These are phyloP conservation scores for Patella vulgata DNA, from an alignment of 1,140 invertebrate genomes.

Conservation along the genomic window DNA sequence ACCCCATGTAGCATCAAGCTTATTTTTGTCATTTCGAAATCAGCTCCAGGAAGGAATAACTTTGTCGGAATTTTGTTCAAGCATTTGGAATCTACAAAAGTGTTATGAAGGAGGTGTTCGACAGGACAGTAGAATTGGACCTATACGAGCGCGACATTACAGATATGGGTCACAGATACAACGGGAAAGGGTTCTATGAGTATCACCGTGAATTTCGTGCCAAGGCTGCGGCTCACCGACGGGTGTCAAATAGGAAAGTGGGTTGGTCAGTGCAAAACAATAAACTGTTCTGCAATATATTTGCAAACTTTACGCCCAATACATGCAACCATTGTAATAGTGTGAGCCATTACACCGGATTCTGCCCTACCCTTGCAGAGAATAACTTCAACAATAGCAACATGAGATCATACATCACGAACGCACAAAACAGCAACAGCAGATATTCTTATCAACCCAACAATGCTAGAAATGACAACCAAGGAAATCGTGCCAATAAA, in stretches of 20 bases:
- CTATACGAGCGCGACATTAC: slow-evolving; percentile 17
- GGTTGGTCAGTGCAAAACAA: slow-evolving; percentile 4
- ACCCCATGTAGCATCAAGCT: no score
- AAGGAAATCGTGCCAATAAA: neutral
- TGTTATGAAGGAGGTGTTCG: slow-evolving; percentile 7
- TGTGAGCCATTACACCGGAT: neutral
- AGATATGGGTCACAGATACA: slow-evolving; percentile 7
- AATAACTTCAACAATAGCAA: no score
- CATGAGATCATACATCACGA: no score
- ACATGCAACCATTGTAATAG: neutral
- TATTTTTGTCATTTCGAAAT: no score
- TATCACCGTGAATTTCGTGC: slow-evolving; percentile 21
- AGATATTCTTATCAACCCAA: no score
- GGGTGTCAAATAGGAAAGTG: neutral
- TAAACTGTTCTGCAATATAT: slow-evolving; percentile 6
- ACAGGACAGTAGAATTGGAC: slow-evolving; percentile 13
- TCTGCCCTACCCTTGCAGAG: slow-evolving; percentile 1
- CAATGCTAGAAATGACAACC: neutral
- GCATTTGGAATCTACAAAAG: slow-evolving; percentile 29
- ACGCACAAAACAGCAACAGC: neutral
- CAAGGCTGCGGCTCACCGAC: slow-evolving; percentile 10
- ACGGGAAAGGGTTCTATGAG: slow-evolving; percentile 14
- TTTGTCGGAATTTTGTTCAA: slow-evolving; percentile 16
- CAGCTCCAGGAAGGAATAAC: slow-evolving; percentile 1
- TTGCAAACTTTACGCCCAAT: slow-evolving; percentile 7